Evolutionary conservation across 1,140 invertebrate species (phyloP).

Genomic region (Ostrea edulis): DNA sequence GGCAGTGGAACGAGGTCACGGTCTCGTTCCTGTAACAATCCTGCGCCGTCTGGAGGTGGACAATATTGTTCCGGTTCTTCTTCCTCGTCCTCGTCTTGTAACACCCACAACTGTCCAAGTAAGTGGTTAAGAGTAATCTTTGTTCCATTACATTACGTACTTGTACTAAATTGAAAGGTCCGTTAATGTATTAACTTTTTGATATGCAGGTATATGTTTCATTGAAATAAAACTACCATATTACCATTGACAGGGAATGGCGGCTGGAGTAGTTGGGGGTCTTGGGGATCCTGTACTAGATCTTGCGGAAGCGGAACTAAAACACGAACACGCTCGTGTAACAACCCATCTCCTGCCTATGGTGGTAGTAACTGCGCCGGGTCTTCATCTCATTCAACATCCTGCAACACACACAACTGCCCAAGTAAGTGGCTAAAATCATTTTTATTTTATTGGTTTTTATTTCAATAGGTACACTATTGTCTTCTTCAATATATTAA

Average conservation of each 20-base stretch:
- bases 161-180: too few relatives aligned
- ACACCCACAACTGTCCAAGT: conserved; percentile 22
- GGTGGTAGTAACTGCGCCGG: conserved; percentile 64
- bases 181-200: too few relatives aligned
- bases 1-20: conserved; percentile 82
- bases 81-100: conserved; percentile 56
- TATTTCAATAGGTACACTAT: too few relatives aligned
- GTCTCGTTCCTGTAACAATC: conserved; percentile 83
- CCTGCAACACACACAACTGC: conserved; percentile 18
- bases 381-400: not conserved
- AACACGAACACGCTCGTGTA: conserved; percentile 57
- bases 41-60: conserved; percentile 72
- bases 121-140: not conserved
- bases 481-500: too few relatives aligned
- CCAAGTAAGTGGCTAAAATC: not conserved
- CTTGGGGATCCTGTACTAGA: conserved; percentile 62
- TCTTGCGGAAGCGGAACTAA: conserved; percentile 62
- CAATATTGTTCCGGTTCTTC: conserved; percentile 59
- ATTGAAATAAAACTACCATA: too few relatives aligned
- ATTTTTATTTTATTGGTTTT: not conserved
- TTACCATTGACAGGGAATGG: conserved; percentile 51
- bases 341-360: conserved; percentile 58
- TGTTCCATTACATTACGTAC: not conserved
- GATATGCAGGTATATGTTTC: too few relatives aligned
- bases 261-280: conserved; percentile 65